A percentile compares a stretch with the other conserved stretches of the same genome.
phyloP scores from a whole-genome alignment of 2,888 invertebrate genomes.

The Thereva nobilitata region DNA sequence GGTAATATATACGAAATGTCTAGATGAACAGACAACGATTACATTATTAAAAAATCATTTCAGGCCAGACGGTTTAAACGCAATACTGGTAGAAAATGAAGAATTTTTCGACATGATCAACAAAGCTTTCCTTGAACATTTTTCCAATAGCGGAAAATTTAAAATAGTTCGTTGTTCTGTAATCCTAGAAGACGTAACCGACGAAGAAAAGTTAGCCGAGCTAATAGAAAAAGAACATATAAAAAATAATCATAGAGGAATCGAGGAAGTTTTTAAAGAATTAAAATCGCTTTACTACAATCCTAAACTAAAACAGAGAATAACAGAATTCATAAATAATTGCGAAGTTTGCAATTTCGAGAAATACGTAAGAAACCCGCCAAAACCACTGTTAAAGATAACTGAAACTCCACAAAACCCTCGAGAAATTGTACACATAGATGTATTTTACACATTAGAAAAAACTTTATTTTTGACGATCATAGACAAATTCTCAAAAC shows the following conservation, averaged over 20 bases:
- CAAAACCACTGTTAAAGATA: conserved; percentile 1
- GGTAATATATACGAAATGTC: no score
- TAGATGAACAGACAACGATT: no score
- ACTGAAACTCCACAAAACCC: conserved; percentile 44
- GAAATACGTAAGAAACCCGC: conserved; percentile 44
- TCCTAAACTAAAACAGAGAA: conserved; percentile 41
- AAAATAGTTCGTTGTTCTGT: conserved; percentile 3
- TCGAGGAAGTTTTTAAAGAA: conserved; percentile 39
- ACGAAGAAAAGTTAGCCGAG: conserved; percentile 35
- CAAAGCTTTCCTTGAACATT: not conserved
- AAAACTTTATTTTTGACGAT: conserved; percentile 43
- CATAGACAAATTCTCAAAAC: conserved; percentile 45
- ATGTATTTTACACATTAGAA: conserved; percentile 42
- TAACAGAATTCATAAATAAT: no score
- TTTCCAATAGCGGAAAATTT: conserved; percentile 1
- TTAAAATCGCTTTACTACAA: conserved; percentile 39
- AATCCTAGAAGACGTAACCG: conserved; percentile 31
- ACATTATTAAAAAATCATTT: no score
- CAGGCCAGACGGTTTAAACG: no score
- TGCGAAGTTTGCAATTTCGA: conserved; percentile 26
- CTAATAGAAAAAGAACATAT: conserved; percentile 40
- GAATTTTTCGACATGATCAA: not conserved
- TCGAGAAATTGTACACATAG: conserved; percentile 45
- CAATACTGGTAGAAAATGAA: conserved; percentile 31
- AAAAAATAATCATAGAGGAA: conserved; percentile 42